phyloP scores from a whole-genome alignment of 2,888 invertebrate genomes.

The Myopa testacea region DNA sequence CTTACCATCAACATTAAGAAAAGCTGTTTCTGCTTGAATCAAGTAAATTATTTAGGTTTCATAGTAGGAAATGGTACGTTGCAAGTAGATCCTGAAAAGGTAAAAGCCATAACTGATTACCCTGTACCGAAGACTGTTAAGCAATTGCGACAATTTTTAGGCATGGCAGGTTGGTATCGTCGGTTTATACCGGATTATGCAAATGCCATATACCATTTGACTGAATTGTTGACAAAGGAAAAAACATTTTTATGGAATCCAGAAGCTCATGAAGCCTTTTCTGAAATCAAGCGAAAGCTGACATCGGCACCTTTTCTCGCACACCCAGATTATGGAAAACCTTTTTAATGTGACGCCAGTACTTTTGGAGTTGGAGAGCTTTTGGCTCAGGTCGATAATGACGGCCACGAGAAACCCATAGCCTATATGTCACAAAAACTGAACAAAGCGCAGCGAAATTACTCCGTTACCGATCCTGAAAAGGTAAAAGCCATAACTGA shows the following conservation, averaged over 20 bases:
- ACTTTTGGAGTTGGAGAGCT: too few relatives aligned
- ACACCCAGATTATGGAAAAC: too few relatives aligned
- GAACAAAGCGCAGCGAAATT: too few relatives aligned
- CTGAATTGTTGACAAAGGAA: slow-evolving; percentile 16
- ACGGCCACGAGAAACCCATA: too few relatives aligned
- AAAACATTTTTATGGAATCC: slow-evolving; percentile 17
- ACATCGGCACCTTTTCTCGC: too few relatives aligned
- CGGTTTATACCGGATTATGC: slow-evolving; percentile 30
- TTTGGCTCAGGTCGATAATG: too few relatives aligned
- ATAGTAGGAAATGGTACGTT: slow-evolving; percentile 27
- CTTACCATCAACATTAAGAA: neutral
- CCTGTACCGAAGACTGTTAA: slow-evolving; percentile 23
- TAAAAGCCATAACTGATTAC: slow-evolving; percentile 25
- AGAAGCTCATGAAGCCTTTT: slow-evolving; percentile 25
- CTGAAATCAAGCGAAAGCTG: too few relatives aligned
- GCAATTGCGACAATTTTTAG: slow-evolving; percentile 32
- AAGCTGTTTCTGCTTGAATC: neutral
- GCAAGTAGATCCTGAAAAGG: slow-evolving; percentile 24
- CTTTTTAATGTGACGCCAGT: too few relatives aligned
- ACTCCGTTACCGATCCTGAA: slow-evolving; percentile 26
- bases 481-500: slow-evolving; percentile 31
- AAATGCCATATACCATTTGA: neutral
- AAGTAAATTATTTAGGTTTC: slow-evolving; percentile 8
- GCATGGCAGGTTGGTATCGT: slow-evolving; percentile 34
- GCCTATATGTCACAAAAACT: too few relatives aligned